Conservation (phyloP, 2,888 invertebrate species). For the Meganola albula region DNA sequence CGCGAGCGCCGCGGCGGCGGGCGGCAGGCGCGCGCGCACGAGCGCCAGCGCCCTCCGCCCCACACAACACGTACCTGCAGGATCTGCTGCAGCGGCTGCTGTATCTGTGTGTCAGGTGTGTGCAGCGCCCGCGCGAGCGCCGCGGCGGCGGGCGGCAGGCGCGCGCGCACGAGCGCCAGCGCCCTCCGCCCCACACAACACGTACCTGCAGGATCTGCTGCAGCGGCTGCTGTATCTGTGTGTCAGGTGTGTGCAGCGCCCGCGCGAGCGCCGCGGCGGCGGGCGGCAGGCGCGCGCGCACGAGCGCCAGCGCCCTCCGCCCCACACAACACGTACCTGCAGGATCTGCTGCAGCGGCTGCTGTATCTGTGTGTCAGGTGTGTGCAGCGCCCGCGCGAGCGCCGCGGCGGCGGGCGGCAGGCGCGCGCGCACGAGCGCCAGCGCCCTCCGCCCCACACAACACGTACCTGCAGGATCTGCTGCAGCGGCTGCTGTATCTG, state of each 20-base stretch:
- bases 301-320: slow-evolving; percentile 56
- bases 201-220: slow-evolving; percentile 56
- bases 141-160: slow-evolving; percentile 38
- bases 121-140: slow-evolving; percentile 42
- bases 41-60: slow-evolving; percentile 56
- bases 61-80: slow-evolving; percentile 62
- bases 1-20: slow-evolving; percentile 39
- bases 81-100: slow-evolving; percentile 46
- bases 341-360: slow-evolving; percentile 49
- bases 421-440: slow-evolving; percentile 50
- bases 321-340: slow-evolving; percentile 59
- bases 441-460: slow-evolving; percentile 57
- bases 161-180: slow-evolving; percentile 51
- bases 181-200: slow-evolving; percentile 59
- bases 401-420: slow-evolving; percentile 40
- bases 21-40: slow-evolving; percentile 42
- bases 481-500: slow-evolving; percentile 40
- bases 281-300: slow-evolving; percentile 42
- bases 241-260: slow-evolving; percentile 41
- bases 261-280: slow-evolving; percentile 40
- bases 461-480: slow-evolving; percentile 57
- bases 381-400: slow-evolving; percentile 41
- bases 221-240: slow-evolving; percentile 42
- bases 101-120: slow-evolving; percentile 38
- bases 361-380: slow-evolving; percentile 36